Conservation (phyloP, 2,888 invertebrate species). For the Quadroppia sp. region DNA sequence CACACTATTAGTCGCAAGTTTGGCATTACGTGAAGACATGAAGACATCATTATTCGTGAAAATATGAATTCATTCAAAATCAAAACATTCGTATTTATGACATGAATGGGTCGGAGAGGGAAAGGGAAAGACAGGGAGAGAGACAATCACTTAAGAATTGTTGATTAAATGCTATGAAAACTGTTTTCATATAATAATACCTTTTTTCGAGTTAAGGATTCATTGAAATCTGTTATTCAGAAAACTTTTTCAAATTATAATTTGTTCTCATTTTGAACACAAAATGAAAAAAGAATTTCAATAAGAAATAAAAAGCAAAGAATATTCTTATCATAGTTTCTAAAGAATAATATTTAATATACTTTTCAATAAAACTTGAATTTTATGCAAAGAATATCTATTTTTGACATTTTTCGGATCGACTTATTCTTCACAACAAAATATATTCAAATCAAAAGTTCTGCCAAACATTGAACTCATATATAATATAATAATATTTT, state of each 20-base stretch:
- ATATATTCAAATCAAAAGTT: conserved; percentile 2
- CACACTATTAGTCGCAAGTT: neutral
- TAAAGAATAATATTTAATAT: neutral
- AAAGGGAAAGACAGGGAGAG: too few relatives aligned
- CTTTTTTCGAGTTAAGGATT: neutral
- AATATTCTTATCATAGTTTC: conserved; percentile 16
- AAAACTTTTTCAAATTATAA: neutral
- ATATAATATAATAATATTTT: neutral
- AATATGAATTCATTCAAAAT: neutral
- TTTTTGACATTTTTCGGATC: neutral
- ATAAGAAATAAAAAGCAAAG: neutral
- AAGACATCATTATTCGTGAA: neutral
- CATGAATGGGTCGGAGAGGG: too few relatives aligned
- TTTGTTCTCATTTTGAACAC: neutral
- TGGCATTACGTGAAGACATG: neutral
- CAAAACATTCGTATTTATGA: conserved; percentile 13
- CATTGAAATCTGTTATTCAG: too few relatives aligned
- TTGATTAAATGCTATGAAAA: neutral
- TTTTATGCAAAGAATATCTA: neutral
- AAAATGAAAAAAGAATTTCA: neutral
- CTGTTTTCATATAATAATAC: neutral
- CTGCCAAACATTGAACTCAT: neutral
- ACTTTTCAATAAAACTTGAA: neutral
- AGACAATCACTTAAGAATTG: too few relatives aligned
- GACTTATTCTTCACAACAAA: conserved; percentile 1